Percentiles rank a stretch among this genome's conserved stretches.
Evolutionary conservation across 2,888 invertebrate genomes (phyloP).

Genomic region (Brachyptera risi): DNA sequence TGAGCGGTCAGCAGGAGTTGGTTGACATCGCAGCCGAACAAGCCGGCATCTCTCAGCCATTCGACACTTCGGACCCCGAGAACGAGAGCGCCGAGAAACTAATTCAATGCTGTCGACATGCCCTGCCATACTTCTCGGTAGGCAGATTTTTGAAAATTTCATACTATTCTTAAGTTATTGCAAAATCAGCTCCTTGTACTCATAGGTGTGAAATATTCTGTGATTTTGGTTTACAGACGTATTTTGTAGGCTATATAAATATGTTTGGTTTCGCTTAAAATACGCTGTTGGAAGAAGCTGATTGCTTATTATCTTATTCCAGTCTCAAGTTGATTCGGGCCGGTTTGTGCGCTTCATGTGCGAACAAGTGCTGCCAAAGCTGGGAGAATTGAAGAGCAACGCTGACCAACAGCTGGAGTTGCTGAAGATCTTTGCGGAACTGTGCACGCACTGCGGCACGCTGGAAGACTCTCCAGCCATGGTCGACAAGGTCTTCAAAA

Average conservation of each 20-base stretch:
- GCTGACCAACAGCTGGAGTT: constrained; percentile 70
- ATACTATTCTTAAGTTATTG: too few relatives aligned
- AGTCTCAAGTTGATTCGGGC: constrained; percentile 82
- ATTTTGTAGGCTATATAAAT: too few relatives aligned
- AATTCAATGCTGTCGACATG: constrained; percentile 80
- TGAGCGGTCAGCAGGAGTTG: constrained; percentile 81
- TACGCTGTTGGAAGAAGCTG: too few relatives aligned
- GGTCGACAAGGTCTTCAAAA: constrained; percentile 49
- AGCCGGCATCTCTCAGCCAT: constrained; percentile 67
- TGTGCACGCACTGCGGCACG: constrained; percentile 71
- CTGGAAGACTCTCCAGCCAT: constrained; percentile 70
- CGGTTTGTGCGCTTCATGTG: constrained; percentile 81
- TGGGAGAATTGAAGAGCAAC: constrained; percentile 63
- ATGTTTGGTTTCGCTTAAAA: too few relatives aligned
- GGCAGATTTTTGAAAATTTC: too few relatives aligned
- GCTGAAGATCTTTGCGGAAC: constrained; percentile 82
- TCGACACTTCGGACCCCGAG: constrained; percentile 50
- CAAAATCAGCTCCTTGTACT: too few relatives aligned
- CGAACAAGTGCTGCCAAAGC: constrained; percentile 73
- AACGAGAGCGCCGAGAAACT: constrained; percentile 64
- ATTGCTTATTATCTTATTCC: too few relatives aligned
- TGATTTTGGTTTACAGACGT: neutral
- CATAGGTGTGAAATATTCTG: neutral
- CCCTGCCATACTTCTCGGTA: constrained; percentile 85
- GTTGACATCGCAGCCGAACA: constrained; percentile 82